Base-by-base conservation (phyloP, 2,113 vertebrate genomes). In the Pterocles gutturalis region DNA sequence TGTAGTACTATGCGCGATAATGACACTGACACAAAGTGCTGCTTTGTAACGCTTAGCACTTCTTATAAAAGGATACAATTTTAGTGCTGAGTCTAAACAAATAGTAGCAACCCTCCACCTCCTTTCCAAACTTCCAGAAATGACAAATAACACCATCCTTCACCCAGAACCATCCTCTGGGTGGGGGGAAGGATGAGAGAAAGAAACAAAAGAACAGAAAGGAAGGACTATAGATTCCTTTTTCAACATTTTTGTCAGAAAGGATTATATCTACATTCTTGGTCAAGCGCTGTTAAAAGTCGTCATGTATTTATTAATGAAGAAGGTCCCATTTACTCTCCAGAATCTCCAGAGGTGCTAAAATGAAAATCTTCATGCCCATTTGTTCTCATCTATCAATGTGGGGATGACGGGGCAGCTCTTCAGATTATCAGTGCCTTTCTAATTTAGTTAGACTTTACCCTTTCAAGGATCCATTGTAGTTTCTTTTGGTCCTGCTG, bases 1-100 rank as follows among this genome's bases (percentile, higher is more conserved):
- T 77, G 28, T 65, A 92, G 91, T 83, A 88, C 57, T 91, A 18
- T 18, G 66, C 22, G 67, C 46, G 95, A 82, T 93, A 95, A 91
- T 75, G 75, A 88, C 46, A 77, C 14, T 49, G 61, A 83, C 29
- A 73, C 9, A 58, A 70, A 88, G 36, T n/a, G 22, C 70, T 43
- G 10, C 18, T 55, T 76, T 45, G 25, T 66, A 92, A 66, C 10
- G 20, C 26, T 95, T 81, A 89, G 45, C 41, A 85, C 64, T 46
- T 28, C 7, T 24, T 70, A 49, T n/a, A 26, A 31, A 58, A 45
- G 48, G 43, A 34, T 41, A 34, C 19, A 45, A 28, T 26, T 54
- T 95, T 34, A 48, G 22, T 17, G 28, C 7, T 78, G 15, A 69
- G 64, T 62, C 49, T 76, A 82, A 95, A 71, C 12, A 85, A 41